Conservation (phyloP, 2,797 vertebrate genomes). For the Loriculus beryllinus region DNA sequence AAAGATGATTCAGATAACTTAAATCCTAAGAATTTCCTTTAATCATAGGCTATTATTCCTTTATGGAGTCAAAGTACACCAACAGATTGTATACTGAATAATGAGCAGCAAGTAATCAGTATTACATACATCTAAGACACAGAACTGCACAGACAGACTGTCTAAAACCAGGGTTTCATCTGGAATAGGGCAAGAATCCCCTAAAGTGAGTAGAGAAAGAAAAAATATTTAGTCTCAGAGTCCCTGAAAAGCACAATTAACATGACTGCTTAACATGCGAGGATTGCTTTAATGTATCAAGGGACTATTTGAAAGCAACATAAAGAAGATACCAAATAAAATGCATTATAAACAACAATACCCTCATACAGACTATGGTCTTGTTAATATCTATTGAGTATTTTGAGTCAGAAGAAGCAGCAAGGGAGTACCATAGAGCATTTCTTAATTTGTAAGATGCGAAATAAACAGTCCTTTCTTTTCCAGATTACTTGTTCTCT, state of each 20-base stretch:
- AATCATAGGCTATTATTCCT: neutral
- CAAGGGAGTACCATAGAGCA: neutral
- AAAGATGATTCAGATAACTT: neutral
- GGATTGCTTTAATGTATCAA: neutral
- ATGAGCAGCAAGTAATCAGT: neutral
- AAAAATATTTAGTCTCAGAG: neutral
- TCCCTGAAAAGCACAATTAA: slow-evolving; percentile 31
- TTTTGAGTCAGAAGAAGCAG: neutral
- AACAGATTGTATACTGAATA: neutral
- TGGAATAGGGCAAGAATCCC: slow-evolving; percentile 25
- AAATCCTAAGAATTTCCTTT: neutral
- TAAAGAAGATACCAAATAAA: neutral
- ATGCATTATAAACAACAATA: neutral
- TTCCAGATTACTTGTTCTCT: neutral
- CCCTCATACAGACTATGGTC: neutral
- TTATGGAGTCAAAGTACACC: neutral
- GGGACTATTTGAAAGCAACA: neutral
- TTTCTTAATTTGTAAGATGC: neutral
- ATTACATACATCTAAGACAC: neutral
- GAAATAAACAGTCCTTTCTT: neutral
- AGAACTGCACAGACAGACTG: neutral
- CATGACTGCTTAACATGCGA: neutral
- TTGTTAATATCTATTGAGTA: neutral
- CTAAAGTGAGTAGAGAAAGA: neutral
- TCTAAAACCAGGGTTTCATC: neutral